Percentiles rank a stretch among this genome's conserved stretches.
Conservation (phyloP, 1,140 invertebrate genomes). For the Fopius arisanus region DNA sequence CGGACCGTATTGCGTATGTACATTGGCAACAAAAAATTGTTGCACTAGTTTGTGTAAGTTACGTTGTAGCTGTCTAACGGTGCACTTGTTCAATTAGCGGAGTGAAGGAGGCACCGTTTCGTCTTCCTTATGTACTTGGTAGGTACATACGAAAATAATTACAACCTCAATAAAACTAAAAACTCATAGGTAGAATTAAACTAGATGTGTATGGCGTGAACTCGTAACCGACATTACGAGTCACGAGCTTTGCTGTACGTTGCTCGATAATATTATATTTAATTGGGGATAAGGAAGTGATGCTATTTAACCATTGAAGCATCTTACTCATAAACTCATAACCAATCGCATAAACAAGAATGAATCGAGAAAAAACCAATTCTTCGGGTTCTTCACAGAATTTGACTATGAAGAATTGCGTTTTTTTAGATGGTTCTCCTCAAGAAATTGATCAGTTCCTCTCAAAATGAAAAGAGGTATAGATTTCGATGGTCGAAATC, state of each 20-base stretch:
- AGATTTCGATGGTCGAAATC: no score
- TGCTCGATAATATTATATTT: background rate
- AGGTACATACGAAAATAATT: background rate
- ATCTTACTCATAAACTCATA: background rate
- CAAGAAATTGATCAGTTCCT: no score
- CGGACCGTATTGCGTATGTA: background rate
- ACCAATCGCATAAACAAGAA: background rate
- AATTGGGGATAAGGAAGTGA: conserved; percentile 14
- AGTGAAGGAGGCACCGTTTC: conserved; percentile 6
- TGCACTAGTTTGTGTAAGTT: conserved; percentile 9
- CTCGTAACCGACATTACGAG: conserved; percentile 19
- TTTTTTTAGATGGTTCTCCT: no score
- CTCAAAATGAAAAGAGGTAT: no score
- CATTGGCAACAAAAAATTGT: conserved; percentile 8
- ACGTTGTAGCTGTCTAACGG: background rate
- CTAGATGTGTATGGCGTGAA: background rate
- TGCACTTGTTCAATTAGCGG: background rate
- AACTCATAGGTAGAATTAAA: background rate
- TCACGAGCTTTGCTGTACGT: background rate
- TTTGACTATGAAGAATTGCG: no score
- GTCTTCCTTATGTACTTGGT: background rate
- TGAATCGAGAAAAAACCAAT: background rate
- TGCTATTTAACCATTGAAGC: conserved; percentile 11
- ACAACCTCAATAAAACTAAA: background rate
- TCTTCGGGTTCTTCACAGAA: background rate